Evolutionary conservation across 2,797 vertebrate species (phyloP).

Genomic region (Darevskia mixta): DNA sequence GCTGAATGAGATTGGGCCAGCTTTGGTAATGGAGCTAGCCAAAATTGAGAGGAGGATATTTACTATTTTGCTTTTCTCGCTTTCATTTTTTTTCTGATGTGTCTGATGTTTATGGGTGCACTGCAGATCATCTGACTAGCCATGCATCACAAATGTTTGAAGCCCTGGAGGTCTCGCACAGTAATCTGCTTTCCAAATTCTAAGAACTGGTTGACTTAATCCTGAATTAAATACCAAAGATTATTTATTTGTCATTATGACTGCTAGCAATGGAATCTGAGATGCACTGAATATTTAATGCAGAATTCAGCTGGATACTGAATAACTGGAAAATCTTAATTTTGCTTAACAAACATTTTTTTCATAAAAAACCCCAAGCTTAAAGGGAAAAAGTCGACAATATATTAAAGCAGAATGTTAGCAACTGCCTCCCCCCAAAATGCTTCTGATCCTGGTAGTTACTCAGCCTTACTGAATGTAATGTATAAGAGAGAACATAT

Average conservation of each 20-base stretch:
- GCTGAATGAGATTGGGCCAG: background rate
- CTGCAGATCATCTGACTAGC: constrained; percentile 31
- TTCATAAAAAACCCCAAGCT: background rate
- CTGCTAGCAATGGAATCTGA: constrained; percentile 42
- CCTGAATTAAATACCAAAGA: constrained; percentile 35
- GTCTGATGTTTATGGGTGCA: background rate
- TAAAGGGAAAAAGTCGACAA: constrained; percentile 10
- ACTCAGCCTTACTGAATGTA: background rate
- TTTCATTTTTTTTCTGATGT: background rate
- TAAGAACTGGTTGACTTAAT: constrained; percentile 52
- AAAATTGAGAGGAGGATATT: background rate
- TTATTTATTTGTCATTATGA: constrained; percentile 48
- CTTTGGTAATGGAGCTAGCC: constrained; percentile 28
- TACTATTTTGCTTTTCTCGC: background rate
- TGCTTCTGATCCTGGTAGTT: constrained; percentile 24
- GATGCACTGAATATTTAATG: constrained; percentile 54
- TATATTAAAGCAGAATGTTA: constrained; percentile 31
- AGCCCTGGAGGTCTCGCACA: constrained; percentile 25
- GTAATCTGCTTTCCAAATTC: constrained; percentile 50
- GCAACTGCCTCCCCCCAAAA: constrained; percentile 9
- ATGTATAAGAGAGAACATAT: too few relatives aligned
- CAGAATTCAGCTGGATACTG: constrained; percentile 59
- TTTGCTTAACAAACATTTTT: constrained; percentile 50
- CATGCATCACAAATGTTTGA: constrained; percentile 25
- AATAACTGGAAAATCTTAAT: constrained; percentile 45